These are phyloP conservation scores for Globia sparganii DNA, from an alignment of 2,888 invertebrate species.

Conservation along the genomic window DNA sequence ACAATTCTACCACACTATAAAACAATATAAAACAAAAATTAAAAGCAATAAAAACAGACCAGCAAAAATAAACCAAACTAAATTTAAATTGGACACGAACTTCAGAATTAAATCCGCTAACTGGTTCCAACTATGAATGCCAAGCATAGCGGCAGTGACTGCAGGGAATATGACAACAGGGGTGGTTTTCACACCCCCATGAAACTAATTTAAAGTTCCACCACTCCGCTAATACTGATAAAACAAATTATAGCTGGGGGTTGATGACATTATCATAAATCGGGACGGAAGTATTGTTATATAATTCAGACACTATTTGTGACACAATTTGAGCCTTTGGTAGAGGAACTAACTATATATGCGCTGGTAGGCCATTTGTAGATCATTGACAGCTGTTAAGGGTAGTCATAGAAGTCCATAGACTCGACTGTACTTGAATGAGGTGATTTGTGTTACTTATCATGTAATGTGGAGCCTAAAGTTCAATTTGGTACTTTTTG, in stretches of 20 bases:
- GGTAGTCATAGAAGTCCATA: neutral
- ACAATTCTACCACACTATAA: neutral
- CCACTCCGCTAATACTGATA: slow-evolving; percentile 65
- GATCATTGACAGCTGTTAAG: neutral
- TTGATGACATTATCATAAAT: slow-evolving; percentile 57
- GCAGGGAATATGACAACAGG: slow-evolving; percentile 54
- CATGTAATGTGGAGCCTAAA: neutral
- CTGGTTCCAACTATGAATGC: slow-evolving; percentile 55
- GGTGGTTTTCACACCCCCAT: slow-evolving; percentile 48
- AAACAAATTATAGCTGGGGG: slow-evolving; percentile 49
- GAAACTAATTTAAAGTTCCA: slow-evolving; percentile 74
- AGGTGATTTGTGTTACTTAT: neutral
- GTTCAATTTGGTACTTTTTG: neutral
- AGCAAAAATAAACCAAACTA: slow-evolving; percentile 35
- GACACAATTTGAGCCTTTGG: neutral
- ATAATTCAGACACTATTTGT: neutral
- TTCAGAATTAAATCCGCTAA: slow-evolving; percentile 53
- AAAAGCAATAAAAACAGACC: slow-evolving; percentile 20
- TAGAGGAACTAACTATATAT: neutral
- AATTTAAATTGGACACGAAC: slow-evolving; percentile 58
- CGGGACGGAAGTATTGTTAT: slow-evolving; percentile 4
- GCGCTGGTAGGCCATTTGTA: neutral
- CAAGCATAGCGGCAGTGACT: slow-evolving; percentile 45
- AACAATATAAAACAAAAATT: slow-evolving; percentile 6
- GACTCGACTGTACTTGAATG: neutral